Evolutionary conservation across 2,888 invertebrate species (phyloP), one percentile per base, ranked within the genome.

Genomic region (Rhynchonema sp.): DNA sequence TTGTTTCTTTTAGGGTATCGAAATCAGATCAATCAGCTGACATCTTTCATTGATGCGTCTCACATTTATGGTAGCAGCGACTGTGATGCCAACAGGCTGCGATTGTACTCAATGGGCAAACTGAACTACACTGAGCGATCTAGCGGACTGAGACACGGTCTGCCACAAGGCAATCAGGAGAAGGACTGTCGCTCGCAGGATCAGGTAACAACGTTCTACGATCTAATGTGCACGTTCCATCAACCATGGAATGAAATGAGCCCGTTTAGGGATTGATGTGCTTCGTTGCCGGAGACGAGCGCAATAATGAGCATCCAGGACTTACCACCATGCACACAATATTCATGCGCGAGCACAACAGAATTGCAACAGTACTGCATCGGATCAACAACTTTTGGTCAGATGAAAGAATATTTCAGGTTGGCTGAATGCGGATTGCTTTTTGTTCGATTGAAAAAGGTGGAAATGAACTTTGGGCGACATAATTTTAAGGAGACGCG

Each of bases 11-110:
- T 25, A 38, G 71, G 71, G 22, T 72, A 69, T 60, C 62, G 71
- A 22, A 72, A 72, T 58, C 70, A 91, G 78, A 83, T 90, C 30
- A 92, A 92, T 74, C 91, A 91, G 72, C 87, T 92, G 72, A 87
- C 91, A 0, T 87, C 87, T 0, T 92, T 83, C 75, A 77, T 92
- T 59, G 72, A 72, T 61, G 70, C 69, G 0, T 90, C 90, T 0
- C 85, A 85, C 63, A 78, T 92, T 29, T 92, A 92, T 70, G 92
- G 92, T 0, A 89, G 91, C 69, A 87, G 88, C 68, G 80, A 81
- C 1, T 92, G 92, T 73, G 82, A 88, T 54, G 81, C 83, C 0
- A 80, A 82, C 55, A 80, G 83, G 59, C 77, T 92, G n/a, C 81
- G 88, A 56, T 83, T 87, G 0, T 75, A 84, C 82, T 61, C 62